Evolutionary conservation across 2,888 invertebrate genomes (phyloP).

Genomic region (Andrena dorsata): DNA sequence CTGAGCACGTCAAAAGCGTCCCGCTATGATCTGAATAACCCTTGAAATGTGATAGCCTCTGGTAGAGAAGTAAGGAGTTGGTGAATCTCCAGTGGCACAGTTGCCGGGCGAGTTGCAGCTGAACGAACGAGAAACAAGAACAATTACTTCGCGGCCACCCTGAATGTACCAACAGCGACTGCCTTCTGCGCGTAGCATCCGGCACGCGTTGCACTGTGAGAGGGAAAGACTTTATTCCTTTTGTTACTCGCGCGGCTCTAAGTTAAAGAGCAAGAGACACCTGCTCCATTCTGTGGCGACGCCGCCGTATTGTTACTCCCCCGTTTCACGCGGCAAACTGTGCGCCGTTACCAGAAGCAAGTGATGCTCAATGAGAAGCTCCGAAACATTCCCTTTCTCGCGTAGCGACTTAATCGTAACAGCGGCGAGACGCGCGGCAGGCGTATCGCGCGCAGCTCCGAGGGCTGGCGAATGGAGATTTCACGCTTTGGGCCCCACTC

Average conservation of each 20-base stretch:
- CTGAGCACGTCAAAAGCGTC: constrained; percentile 80
- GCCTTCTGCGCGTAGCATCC: background rate
- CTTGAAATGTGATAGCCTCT: constrained; percentile 46
- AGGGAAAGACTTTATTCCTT: constrained; percentile 15
- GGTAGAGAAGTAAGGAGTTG: background rate
- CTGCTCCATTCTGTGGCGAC: constrained; percentile 1
- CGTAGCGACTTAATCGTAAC: constrained; percentile 67
- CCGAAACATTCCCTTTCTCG: constrained; percentile 67
- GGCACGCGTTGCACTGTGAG: background rate
- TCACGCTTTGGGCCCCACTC: constrained; percentile 12
- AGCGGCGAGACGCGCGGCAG: constrained; percentile 51
- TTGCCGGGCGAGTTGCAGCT: background rate
- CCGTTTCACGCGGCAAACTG: constrained; percentile 1
- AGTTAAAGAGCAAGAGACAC: background rate
- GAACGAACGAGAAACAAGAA: background rate
- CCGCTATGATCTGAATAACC: constrained; percentile 16
- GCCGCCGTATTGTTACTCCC: background rate
- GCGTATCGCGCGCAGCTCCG: constrained; percentile 1
- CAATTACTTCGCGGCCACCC: background rate
- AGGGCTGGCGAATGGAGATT: constrained; percentile 8
- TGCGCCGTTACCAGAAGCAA: constrained; percentile 9
- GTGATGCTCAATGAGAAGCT: constrained; percentile 34
- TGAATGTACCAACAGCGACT: background rate
- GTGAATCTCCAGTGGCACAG: constrained; percentile 27
- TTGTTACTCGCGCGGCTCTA: background rate